Percentiles rank a stretch among this genome's conserved stretches.
Conservation (phyloP, 2,113 vertebrate genomes). For the Esox niger region DNA sequence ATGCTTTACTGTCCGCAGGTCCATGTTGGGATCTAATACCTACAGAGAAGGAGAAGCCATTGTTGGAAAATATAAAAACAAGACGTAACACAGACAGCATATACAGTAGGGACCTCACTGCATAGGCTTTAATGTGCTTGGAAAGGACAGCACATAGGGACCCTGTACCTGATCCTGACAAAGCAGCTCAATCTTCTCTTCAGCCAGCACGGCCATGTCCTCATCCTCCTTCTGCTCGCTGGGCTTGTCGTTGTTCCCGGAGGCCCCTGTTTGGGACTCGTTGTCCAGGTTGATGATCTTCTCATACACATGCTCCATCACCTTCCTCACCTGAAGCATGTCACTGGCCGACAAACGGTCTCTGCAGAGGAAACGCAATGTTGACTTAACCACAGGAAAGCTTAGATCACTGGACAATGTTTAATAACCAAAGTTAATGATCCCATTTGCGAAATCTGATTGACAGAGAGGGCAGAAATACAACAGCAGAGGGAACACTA, state of each 20-base stretch:
- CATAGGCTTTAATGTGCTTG: conserved; percentile 66
- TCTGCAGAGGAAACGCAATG: conserved; percentile 51
- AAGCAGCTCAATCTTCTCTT: conserved; percentile 87
- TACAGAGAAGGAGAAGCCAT: conserved; percentile 30
- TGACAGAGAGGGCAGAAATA: neutral
- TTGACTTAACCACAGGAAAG: neutral
- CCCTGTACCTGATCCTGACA: conserved; percentile 87
- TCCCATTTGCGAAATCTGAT: too few relatives aligned
- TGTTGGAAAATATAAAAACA: neutral
- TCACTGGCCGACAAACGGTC: conserved; percentile 88
- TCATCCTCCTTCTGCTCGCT: conserved; percentile 88
- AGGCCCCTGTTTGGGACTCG: conserved; percentile 84
- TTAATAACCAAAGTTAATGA: too few relatives aligned
- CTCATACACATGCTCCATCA: conserved; percentile 90
- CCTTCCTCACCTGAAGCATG: conserved; percentile 89
- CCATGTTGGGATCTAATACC: conserved; percentile 90
- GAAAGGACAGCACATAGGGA: too few relatives aligned
- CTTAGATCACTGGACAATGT: neutral
- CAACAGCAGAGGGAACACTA: neutral
- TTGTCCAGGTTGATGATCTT: conserved; percentile 90
- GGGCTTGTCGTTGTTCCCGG: conserved; percentile 79
- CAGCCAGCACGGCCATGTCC: conserved; percentile 83
- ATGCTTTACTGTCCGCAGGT: conserved; percentile 78
- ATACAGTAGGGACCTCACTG: neutral
- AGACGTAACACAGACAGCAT: neutral